phyloP scores from a whole-genome alignment of 2,113 vertebrate species.

The Corapipo altera region DNA sequence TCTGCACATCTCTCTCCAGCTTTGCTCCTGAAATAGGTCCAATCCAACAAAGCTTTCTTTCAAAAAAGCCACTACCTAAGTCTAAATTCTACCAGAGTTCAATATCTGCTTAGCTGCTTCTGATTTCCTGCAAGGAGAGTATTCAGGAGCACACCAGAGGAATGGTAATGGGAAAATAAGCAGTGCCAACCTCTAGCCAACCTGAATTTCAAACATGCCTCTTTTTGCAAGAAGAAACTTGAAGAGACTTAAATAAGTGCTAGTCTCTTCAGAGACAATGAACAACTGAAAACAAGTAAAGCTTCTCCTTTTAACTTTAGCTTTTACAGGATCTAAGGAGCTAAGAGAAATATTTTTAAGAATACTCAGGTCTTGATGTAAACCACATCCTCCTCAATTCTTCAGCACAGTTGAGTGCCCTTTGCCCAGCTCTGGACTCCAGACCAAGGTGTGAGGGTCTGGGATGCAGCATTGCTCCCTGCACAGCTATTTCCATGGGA shows the following conservation, averaged over 20 bases:
- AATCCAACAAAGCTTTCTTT: neutral
- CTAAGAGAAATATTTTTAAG: neutral
- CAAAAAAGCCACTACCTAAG: neutral
- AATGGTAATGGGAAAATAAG: rapidly evolving
- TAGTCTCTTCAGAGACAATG: neutral
- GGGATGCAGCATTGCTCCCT: neutral
- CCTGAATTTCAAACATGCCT: rapidly evolving
- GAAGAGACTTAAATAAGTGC: neutral
- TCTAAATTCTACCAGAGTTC: neutral
- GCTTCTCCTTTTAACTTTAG: neutral
- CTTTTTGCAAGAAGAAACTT: neutral
- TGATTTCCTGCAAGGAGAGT: neutral
- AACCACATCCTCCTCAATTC: neutral
- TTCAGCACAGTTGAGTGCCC: neutral
- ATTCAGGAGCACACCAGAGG: neutral
- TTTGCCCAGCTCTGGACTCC: neutral
- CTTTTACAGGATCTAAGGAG: neutral
- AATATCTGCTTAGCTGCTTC: neutral
- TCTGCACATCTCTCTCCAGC: neutral
- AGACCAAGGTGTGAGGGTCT: neutral
- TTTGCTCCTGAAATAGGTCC: neutral
- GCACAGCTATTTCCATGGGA: rapidly evolving
- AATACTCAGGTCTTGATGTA: neutral
- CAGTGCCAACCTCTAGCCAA: neutral
- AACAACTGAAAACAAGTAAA: neutral